Evolutionary conservation across 2,888 invertebrate species (phyloP).

Genomic region (Punctoribates punctum): DNA sequence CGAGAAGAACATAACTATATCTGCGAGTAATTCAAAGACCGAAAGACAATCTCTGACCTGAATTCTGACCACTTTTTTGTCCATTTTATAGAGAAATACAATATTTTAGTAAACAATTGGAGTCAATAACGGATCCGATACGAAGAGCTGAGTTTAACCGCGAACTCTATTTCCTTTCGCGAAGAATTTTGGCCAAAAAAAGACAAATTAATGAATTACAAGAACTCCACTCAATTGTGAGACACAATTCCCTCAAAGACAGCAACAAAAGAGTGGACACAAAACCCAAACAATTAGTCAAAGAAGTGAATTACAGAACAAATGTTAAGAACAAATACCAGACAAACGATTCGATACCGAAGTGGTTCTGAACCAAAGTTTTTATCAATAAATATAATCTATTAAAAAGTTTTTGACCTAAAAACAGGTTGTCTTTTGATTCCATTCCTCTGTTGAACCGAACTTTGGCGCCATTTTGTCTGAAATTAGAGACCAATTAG

Average conservation of each 20-base stretch:
- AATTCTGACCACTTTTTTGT: background rate
- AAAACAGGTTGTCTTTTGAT: too few species aligned
- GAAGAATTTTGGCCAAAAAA: slow-evolving; percentile 17
- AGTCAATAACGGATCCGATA: background rate
- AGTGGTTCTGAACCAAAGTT: background rate
- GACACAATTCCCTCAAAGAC: background rate
- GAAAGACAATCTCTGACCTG: background rate
- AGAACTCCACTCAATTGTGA: background rate
- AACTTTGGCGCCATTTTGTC: too few species aligned
- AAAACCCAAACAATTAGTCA: background rate
- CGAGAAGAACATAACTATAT: slow-evolving; percentile 21
- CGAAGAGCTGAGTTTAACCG: background rate
- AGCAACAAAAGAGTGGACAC: background rate
- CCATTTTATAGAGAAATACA: background rate
- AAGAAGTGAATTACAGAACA: background rate
- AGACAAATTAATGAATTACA: slow-evolving; percentile 20
- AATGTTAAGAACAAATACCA: background rate
- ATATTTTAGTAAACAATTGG: slow-evolving; percentile 15
- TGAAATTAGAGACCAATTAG: too few species aligned
- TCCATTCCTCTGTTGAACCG: too few species aligned
- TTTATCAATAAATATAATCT: too few species aligned
- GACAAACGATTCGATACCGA: background rate
- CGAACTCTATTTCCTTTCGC: slow-evolving; percentile 11
- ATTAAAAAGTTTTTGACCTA: too few species aligned
- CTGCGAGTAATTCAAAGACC: slow-evolving; percentile 2